phyloP scores from a whole-genome alignment of 2,797 vertebrate genomes.

The Sebastes paucispinis region DNA sequence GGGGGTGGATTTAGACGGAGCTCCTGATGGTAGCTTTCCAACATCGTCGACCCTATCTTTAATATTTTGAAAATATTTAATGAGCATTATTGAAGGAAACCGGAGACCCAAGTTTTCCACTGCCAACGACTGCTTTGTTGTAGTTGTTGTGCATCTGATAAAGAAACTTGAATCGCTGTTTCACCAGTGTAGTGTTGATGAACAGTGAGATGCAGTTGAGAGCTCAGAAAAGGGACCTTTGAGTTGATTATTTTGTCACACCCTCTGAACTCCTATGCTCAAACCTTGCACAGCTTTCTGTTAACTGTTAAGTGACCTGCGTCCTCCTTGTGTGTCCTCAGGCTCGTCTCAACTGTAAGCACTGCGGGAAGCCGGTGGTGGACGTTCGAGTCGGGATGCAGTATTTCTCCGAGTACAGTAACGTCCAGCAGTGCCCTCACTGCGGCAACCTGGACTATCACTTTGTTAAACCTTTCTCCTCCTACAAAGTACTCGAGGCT shows the following conservation, averaged over 20 bases:
- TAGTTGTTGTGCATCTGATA: no score
- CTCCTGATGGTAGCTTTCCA: no score
- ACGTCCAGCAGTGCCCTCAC: conserved; percentile 99
- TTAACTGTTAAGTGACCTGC: neutral
- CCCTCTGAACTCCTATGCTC: neutral
- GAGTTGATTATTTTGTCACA: neutral
- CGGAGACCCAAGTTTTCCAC: no score
- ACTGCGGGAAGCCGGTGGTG: conserved; percentile 98
- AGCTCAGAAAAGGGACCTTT: neutral
- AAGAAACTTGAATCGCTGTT: no score
- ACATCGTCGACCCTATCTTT: no score
- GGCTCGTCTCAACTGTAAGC: conserved; percentile 99
- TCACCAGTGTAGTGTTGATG: no score
- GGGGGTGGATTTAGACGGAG: no score
- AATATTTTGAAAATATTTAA: no score
- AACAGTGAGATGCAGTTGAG: neutral
- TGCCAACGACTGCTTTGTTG: no score
- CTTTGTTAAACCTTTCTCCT: conserved; percentile 99
- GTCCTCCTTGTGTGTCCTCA: conserved; percentile 61
- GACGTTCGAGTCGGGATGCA: conserved; percentile 99
- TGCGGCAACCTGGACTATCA: conserved; percentile 99
- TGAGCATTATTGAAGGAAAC: no score
- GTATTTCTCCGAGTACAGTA: conserved; percentile 99
- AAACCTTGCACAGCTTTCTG: neutral
- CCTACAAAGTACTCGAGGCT: conserved; percentile 98